Percentiles rank a stretch among this genome's conserved stretches.
phyloP scores from a whole-genome alignment of 1,140 invertebrate genomes.

The Pseudachorutes palmiensis region DNA sequence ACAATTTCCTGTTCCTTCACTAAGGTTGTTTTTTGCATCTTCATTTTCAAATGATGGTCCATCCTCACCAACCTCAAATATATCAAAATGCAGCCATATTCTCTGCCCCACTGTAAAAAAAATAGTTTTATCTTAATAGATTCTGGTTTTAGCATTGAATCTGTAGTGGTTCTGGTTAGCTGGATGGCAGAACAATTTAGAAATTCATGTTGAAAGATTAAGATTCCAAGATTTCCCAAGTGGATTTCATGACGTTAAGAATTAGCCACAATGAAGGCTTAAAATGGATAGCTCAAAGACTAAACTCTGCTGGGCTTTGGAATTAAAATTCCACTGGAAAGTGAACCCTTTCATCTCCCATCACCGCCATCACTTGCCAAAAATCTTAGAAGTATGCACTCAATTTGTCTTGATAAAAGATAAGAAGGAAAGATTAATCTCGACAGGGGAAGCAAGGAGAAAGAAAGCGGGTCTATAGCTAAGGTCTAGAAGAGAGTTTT shows the following conservation, averaged over 20 bases:
- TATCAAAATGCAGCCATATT: conserved; percentile 57
- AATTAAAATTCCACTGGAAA: not conserved
- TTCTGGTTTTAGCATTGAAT: not conserved
- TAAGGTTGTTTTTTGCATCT: not conserved
- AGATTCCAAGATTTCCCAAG: not conserved
- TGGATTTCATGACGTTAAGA: not conserved
- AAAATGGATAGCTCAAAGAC: too few relatives aligned
- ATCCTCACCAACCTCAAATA: conserved; percentile 48
- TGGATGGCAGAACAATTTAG: not conserved
- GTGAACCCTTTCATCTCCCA: not conserved
- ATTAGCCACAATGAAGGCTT: too few relatives aligned
- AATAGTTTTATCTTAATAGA: conserved; percentile 11
- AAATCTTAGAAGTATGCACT: too few relatives aligned
- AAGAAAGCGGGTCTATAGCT: not conserved
- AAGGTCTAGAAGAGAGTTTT: not conserved
- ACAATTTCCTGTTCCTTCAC: conserved; percentile 16
- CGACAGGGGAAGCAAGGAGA: not conserved
- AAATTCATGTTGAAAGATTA: not conserved
- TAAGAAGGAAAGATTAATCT: not conserved
- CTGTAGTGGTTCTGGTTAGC: too few relatives aligned
- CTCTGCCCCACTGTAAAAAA: conserved; percentile 47
- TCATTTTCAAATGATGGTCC: not conserved
- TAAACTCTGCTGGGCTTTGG: too few relatives aligned
- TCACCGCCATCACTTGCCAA: not conserved
- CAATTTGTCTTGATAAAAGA: conserved; percentile 4